phyloP scores from a whole-genome alignment of 2,113 vertebrate species.

The Nycticebus coucang region DNA sequence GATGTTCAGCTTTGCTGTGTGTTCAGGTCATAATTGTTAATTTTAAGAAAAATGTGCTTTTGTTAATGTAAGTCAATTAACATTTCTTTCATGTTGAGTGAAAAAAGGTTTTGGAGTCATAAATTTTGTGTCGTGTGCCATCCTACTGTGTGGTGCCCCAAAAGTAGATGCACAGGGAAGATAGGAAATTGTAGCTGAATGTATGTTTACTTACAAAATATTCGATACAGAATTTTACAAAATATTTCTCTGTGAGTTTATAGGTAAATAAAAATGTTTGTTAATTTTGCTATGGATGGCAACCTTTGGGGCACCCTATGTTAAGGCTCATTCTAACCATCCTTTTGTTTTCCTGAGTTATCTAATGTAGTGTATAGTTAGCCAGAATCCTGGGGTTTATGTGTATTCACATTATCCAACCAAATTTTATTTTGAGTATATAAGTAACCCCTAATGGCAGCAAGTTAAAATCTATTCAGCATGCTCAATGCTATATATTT shows the following conservation, averaged over 20 bases:
- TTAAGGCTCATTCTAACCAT: no score
- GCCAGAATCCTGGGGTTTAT: neutral
- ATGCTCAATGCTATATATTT: neutral
- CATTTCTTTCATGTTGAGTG: neutral
- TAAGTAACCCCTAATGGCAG: neutral
- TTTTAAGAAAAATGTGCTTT: neutral
- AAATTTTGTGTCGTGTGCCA: neutral
- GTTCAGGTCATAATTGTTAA: neutral
- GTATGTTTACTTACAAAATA: no score
- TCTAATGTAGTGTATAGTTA: neutral
- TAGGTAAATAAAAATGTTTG: no score
- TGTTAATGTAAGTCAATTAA: neutral
- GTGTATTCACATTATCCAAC: neutral
- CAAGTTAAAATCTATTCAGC: neutral
- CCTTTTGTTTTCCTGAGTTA: neutral
- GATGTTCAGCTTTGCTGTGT: neutral
- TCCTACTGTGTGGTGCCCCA: neutral
- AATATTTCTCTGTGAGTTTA: no score
- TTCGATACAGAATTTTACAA: no score
- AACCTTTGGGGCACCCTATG: no score
- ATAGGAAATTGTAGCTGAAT: no score
- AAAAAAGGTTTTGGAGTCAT: neutral
- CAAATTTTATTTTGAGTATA: neutral
- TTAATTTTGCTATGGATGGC: no score
- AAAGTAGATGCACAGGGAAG: no score